Evolutionary conservation across 2,797 vertebrate species (phyloP).

Genomic region (Pantherophis alleghaniensis): DNA sequence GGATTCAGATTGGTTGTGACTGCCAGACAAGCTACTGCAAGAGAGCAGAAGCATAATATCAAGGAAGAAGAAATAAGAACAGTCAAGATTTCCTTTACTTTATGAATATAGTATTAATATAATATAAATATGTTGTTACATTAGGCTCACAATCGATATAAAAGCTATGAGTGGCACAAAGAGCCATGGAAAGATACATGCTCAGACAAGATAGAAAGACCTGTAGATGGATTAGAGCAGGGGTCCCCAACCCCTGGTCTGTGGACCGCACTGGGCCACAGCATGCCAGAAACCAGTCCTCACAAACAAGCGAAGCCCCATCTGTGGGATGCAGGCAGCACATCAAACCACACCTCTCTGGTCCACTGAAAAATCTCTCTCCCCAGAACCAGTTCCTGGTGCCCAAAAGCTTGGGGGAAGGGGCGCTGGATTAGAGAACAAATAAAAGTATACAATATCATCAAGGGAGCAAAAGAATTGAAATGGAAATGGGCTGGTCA

Average conservation of each 20-base stretch:
- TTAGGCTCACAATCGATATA: background rate
- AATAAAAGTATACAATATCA: background rate
- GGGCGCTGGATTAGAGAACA: background rate
- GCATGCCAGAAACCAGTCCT: background rate
- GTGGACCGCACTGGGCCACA: rapidly evolving
- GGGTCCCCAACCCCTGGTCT: no score
- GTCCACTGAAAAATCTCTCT: background rate
- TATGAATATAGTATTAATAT: background rate
- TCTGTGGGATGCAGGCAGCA: background rate
- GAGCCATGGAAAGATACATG: background rate
- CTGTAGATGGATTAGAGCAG: background rate
- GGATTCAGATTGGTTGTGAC: background rate
- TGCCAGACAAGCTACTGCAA: background rate
- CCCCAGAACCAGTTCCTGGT: background rate
- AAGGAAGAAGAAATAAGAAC: background rate
- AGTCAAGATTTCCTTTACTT: background rate
- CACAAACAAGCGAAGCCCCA: background rate
- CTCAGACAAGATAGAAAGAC: background rate
- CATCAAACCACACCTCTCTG: background rate
- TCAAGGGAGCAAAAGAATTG: background rate
- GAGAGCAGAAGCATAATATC: background rate
- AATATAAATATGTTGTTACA: background rate
- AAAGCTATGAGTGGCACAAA: background rate
- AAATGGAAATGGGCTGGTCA: background rate
- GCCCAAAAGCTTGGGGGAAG: background rate